These are phyloP conservation scores for Aplysina aerophoba DNA, from an alignment of 37 sponge, comb jelly and placozoan species.

Conservation along the genomic window DNA sequence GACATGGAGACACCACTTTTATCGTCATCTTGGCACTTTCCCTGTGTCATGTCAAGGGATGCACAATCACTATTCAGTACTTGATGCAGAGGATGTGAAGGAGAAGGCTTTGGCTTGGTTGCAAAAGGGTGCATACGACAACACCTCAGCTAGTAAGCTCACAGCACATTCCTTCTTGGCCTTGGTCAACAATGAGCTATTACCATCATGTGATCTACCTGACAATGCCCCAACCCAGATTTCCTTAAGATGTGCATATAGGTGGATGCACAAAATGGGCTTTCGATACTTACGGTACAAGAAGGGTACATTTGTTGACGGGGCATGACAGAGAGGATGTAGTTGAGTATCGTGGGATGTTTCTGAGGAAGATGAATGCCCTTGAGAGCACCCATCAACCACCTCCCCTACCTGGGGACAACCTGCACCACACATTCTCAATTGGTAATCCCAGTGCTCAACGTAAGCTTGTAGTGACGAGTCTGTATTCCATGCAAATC, in stretches of 20 bases:
- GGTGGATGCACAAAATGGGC: not conserved
- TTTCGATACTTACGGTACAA: not conserved
- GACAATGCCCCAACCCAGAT: not conserved
- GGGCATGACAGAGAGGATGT: not conserved
- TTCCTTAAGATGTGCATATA: conserved; percentile 4
- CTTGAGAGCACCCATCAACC: not conserved
- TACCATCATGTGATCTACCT: too few relatives aligned
- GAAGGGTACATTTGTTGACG: not conserved
- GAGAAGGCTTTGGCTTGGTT: too few relatives aligned
- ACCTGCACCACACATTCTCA: not conserved
- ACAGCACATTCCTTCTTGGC: too few relatives aligned
- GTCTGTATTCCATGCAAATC: not conserved
- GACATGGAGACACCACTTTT: not conserved
- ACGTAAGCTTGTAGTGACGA: not conserved
- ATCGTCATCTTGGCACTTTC: not conserved
- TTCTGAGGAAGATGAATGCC: not conserved
- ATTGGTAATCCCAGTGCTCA: not conserved
- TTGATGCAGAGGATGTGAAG: too few relatives aligned
- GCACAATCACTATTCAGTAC: too few relatives aligned
- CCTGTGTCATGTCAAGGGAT: not conserved
- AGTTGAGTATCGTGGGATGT: not conserved
- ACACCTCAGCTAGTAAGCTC: too few relatives aligned
- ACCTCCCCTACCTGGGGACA: not conserved
- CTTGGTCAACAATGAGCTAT: too few relatives aligned
- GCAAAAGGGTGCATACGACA: too few relatives aligned